A percentile compares a stretch with the other conserved stretches of the same genome.
phyloP scores from a whole-genome alignment of 2,888 invertebrate genomes.

The Caenorhabditis becei region DNA sequence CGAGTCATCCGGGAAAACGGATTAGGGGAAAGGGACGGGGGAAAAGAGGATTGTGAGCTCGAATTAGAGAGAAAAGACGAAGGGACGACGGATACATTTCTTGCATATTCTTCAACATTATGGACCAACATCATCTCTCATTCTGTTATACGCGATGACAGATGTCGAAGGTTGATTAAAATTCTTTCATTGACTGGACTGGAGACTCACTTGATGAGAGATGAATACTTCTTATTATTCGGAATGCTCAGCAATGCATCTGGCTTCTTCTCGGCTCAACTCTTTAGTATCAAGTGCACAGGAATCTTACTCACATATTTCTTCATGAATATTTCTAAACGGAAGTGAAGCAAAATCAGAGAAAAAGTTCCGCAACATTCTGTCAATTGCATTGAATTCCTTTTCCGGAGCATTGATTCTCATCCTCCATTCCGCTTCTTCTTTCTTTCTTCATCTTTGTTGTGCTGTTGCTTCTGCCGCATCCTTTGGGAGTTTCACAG shows the following conservation, averaged over 20 bases:
- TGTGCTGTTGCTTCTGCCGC: constrained; percentile 43
- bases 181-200: constrained; percentile 18
- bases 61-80: constrained; percentile 39
- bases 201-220: constrained; percentile 23
- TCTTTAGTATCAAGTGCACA: neutral
- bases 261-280: neutral
- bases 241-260: neutral
- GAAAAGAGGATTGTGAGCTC: constrained; percentile 20
- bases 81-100: constrained; percentile 34
- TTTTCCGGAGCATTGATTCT: constrained; percentile 11
- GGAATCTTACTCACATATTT: no score
- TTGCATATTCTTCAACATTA: constrained; percentile 32
- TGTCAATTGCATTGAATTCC: no score
- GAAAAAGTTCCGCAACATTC: no score
- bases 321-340: no score
- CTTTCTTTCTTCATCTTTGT: constrained; percentile 43
- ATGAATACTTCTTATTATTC: constrained; percentile 24
- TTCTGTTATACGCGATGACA: constrained; percentile 45
- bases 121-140: constrained; percentile 45
- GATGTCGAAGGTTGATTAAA: constrained; percentile 48
- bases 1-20: constrained; percentile 33
- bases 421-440: constrained; percentile 19
- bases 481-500: constrained; percentile 43
- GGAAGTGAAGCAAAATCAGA: neutral
- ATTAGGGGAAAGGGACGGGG: constrained; percentile 18